Evolutionary conservation across 2,113 vertebrate species (phyloP), one percentile per base, ranked within the genome.

Genomic region (Brachionichthys hirsutus): DNA sequence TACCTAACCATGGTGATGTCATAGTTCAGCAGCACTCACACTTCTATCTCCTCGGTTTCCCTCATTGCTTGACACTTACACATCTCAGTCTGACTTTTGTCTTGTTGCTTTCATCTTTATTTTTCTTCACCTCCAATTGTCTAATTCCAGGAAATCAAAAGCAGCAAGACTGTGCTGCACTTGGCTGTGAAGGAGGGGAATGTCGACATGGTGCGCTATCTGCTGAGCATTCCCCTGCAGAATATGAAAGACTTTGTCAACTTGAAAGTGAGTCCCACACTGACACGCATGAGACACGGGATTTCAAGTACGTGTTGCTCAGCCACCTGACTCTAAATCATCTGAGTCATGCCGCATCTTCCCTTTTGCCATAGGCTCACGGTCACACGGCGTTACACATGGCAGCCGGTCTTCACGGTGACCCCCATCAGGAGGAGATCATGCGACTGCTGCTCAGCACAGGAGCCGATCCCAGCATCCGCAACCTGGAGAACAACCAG

Each of bases 341-440:
- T 22, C 24, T 12, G 59, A 58, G 8, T 68, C 46, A 62, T 44
- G 34, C 38, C 42, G 40, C 53, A 48, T 60, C 20, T 13, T 12
- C 46, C 13, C 18, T 9, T 48, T 61, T 17, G 7, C 40, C 12
- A 34, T 62, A 97, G 95, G 95, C 95, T 18, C 94, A 97, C 0
- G 95, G 95, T 22, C 94, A 97, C 88, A 97, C 95, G 0, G 94
- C 94, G 3, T 86, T 97, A 55, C 95, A 97, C 86, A 96, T 97
- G 94, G 95, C 95, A 0, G 94, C 95, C 0, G 94, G 94, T 58
- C 91, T 97, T 42, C 93, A 94, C 20, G 85, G 88, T 7, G 92
- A 87, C 64, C 88, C 77, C 0, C 67, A 88, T 52, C 94, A 95
- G 70, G 91, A 91, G 73, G 89, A 93, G 44, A 92, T 96, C 9